A percentile compares a stretch with the other conserved stretches of the same genome.
phyloP scores from a whole-genome alignment of 1,140 invertebrate species.

The Eurosta solidaginis region DNA sequence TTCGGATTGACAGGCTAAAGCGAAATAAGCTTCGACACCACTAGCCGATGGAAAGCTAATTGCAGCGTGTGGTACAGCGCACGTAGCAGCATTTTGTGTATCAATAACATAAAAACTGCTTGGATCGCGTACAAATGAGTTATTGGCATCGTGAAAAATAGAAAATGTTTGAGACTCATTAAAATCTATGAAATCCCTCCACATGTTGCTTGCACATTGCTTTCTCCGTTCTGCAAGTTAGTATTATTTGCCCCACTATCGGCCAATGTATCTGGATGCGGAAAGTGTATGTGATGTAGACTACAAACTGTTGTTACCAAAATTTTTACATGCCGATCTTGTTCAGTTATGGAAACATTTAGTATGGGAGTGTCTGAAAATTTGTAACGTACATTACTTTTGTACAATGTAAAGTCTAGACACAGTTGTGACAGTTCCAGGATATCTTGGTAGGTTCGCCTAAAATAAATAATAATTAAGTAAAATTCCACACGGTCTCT shows the following conservation, averaged over 20 bases:
- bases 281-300: slow-evolving; percentile 82
- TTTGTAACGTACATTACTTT: slow-evolving; percentile 76
- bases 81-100: slow-evolving; percentile 68
- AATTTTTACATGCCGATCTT: slow-evolving; percentile 69
- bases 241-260: slow-evolving; percentile 42
- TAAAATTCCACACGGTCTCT: neutral
- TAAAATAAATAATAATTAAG: slow-evolving; percentile 49
- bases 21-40: slow-evolving; percentile 79
- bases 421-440: slow-evolving; percentile 90
- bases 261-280: slow-evolving; percentile 74
- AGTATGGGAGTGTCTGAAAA: slow-evolving; percentile 87
- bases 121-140: slow-evolving; percentile 67
- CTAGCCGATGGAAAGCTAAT: slow-evolving; percentile 70
- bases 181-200: slow-evolving; percentile 27
- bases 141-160: slow-evolving; percentile 72
- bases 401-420: slow-evolving; percentile 78
- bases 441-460: slow-evolving; percentile 82
- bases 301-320: slow-evolving; percentile 89
- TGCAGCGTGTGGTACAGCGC: slow-evolving; percentile 76
- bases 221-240: neutral
- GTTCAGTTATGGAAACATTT: slow-evolving; percentile 78
- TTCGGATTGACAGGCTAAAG: slow-evolving; percentile 69
- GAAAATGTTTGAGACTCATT: slow-evolving; percentile 60
- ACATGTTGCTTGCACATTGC: neutral
- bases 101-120: slow-evolving; percentile 75